Base-by-base conservation (phyloP, 2,888 invertebrate genomes). In the Tuberolachnus salignus region DNA sequence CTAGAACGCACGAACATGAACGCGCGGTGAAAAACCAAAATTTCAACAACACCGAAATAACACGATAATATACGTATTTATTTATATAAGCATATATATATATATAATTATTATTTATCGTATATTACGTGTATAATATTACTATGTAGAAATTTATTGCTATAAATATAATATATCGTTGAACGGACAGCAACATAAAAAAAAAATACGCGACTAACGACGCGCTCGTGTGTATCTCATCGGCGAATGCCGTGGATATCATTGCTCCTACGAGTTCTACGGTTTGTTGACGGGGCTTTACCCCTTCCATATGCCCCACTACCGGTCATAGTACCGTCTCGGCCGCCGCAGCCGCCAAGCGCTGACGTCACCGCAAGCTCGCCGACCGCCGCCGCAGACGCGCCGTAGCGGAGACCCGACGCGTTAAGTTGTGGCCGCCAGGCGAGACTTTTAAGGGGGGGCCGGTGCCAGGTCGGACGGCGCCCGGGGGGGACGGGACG, bases 351-450 rank as follows among this genome's bases (percentile, higher is more conserved):
- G 73, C 63, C 63, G 59, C 59, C 59, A 57, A 51, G 66, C 67
- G 75, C 75, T 75, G 75, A 75, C 75, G 75, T 75, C 75, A 75
- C 57, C 34, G 49, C 26, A 26, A 66, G 55, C 64, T 46, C 53
- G 55, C 42, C 57, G 64, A 23, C 74, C 66, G 46, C 66, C 55
- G 46, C 26, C 42, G 63, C 42, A 53, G 21, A 16, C 26, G 46
- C 64, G 21, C 21, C 26, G 46, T 1, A 3, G 13, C 8, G 16
- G 10, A 34, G 26, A 70, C 53, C 42, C 44, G 57, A 10, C 34
- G 42, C 21, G 70, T 19, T 1, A 34, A n/a, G 44, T 13, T 44
- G 11, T 11, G 46, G 21, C 46, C 23, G 34, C n/a, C 19, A 55
- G 57, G 49, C 64, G 49, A 44, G 21, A 16, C n/a, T 1, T 3